Percentiles rank a stretch among this genome's conserved stretches.
These are phyloP conservation scores for Clarias pachynema DNA, from an alignment of 2,797 vertebrate genomes.

Conservation along the genomic window DNA sequence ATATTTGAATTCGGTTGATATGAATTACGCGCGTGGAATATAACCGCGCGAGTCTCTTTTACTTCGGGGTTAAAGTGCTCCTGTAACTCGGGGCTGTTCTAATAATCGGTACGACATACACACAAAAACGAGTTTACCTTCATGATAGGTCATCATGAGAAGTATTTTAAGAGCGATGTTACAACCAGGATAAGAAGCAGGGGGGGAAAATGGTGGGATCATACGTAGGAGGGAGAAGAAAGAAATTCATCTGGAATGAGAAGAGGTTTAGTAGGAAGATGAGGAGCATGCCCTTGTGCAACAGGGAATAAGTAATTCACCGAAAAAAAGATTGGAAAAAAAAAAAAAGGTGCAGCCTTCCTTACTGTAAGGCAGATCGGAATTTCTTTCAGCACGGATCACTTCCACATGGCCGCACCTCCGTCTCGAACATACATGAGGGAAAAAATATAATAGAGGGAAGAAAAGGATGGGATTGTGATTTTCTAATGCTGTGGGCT, in stretches of 20 bases:
- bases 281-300: slow-evolving; percentile 23
- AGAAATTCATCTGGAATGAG: slow-evolving; percentile 15
- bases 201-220: background rate
- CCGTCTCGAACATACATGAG: slow-evolving; percentile 1
- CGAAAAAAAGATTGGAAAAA: background rate
- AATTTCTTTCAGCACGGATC: slow-evolving; percentile 45
- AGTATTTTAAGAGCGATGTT: background rate
- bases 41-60: background rate
- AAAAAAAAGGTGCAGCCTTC: slow-evolving; percentile 11
- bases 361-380: slow-evolving; percentile 6
- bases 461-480: background rate
- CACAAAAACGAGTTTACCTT: background rate
- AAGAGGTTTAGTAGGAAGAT: slow-evolving; percentile 14
- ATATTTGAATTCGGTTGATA: slow-evolving; percentile 29
- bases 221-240: background rate
- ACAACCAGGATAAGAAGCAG: background rate
- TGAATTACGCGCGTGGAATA: background rate
- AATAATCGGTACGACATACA: background rate
- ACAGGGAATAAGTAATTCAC: slow-evolving; percentile 16
- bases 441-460: background rate
- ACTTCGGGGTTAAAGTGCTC: background rate
- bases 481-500: slow-evolving; percentile 27
- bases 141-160: background rate
- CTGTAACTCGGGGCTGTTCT: background rate
- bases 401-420: slow-evolving; percentile 41